A percentile compares a stretch with the other conserved stretches of the same genome.
Conservation (phyloP, 2,113 vertebrate genomes). For the Gymnogyps californianus region DNA sequence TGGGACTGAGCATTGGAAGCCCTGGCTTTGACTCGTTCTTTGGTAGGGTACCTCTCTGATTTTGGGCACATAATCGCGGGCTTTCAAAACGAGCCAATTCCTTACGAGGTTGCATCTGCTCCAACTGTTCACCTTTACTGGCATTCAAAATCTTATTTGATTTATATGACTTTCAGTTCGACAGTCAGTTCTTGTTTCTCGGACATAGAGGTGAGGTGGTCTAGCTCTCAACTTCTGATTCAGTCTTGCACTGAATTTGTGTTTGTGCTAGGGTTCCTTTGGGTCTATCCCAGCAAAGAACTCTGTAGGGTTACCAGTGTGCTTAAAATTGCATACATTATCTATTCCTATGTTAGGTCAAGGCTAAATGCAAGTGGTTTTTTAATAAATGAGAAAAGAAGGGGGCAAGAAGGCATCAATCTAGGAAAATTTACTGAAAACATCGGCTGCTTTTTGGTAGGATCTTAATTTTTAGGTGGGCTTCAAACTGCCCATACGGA, state of each 20-base stretch:
- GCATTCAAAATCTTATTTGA: neutral
- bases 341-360: neutral
- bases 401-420: neutral
- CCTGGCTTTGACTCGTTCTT: neutral
- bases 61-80: too few species aligned
- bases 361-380: neutral
- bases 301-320: neutral
- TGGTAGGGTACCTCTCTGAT: too few species aligned
- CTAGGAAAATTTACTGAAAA: neutral
- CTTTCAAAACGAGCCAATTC: neutral
- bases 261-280: neutral
- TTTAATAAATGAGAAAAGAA: neutral
- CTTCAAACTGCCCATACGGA: neutral
- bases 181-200: neutral
- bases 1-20: neutral
- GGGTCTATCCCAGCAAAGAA: neutral
- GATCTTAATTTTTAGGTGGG: neutral
- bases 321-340: neutral
- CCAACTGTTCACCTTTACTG: neutral
- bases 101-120: neutral
- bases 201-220: neutral
- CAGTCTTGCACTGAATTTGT: neutral
- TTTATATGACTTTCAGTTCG: neutral
- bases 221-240: neutral
- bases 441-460: neutral